Evolutionary conservation across 2,113 vertebrate genomes (phyloP).

Genomic region (Eretmochelys imbricata): DNA sequence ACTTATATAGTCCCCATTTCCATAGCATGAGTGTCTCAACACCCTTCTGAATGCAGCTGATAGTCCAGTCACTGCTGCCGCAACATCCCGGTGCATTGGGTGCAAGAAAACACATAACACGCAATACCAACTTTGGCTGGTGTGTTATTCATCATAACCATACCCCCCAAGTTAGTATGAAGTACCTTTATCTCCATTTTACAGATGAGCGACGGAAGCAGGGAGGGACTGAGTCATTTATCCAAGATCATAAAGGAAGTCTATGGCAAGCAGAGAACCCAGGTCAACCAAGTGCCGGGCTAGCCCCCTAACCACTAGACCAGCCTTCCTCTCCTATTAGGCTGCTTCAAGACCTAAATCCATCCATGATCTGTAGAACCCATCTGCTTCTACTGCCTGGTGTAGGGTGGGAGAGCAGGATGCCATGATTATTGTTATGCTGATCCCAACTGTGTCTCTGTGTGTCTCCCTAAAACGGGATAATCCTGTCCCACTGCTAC

Average conservation of each 20-base stretch:
- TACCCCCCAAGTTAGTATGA: background rate
- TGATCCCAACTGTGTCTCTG: background rate
- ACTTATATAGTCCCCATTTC: fast-evolving
- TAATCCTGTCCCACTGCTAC: background rate
- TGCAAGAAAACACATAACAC: no score
- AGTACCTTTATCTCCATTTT: background rate
- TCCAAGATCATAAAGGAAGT: background rate
- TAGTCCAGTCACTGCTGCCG: no score
- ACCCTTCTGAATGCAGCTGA: no score
- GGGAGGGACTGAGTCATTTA: background rate
- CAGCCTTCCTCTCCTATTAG: background rate
- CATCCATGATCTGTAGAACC: no score
- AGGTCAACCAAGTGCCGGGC: no score
- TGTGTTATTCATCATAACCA: no score
- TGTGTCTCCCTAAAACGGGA: background rate
- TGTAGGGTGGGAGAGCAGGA: background rate
- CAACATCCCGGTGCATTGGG: no score
- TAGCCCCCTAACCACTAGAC: background rate
- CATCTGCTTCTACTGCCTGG: background rate
- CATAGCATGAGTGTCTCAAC: fast-evolving
- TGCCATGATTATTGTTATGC: background rate
- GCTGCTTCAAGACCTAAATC: no score
- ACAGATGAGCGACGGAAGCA: background rate
- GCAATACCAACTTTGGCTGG: no score
- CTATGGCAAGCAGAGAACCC: background rate